Base-by-base conservation (phyloP, 2,113 vertebrate genomes). In the Platycercus adscitus region DNA sequence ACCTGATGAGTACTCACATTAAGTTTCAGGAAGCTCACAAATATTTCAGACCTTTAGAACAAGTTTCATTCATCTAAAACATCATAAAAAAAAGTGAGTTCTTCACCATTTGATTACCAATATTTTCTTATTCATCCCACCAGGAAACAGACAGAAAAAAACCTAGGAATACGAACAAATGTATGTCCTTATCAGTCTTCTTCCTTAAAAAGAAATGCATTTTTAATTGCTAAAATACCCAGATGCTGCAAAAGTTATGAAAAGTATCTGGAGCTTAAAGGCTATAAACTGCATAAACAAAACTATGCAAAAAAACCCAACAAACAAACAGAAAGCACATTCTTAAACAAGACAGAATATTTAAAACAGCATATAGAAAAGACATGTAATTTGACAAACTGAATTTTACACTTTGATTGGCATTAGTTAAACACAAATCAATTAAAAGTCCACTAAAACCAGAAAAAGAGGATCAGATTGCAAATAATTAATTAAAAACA, bases 401-500 rank as follows among this genome's bases (percentile, higher is more conserved):
- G 25, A 80, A 46, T 14, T 86, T 88, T 80, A 73, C 8, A 50
- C 2, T 86, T 91, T 52, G 60, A 64, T 58, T 20, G 37, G 16
- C 5, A 50, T 29, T 25, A 31, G 19, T 13, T 81, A 61, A 84
- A 78, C 2, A 70, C n/a, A 91, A 83, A 63, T 46, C 37, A 37
- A 37, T 37, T 8, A 33, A 65, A 88, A 71, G 47, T 0, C 0
- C 5, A 10, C 12, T 72, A 41, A 60, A 84, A 70, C 19, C 33
- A 73, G 35, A 77, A 81, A 78, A 66, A 81, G n/a, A 43, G 9
- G 10, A 55, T 71, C 24, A 55, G 44, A 79, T 95, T 1, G 2
- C 65, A 95, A 89, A 78, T 87, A 92, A 93, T 92, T 93, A 92
- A 80, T 83, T 95, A 81, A 84, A 77, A 95, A 35, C 72, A 70